These are phyloP conservation scores for Anolis sagrei DNA, from an alignment of 2,113 vertebrate genomes.

Conservation along the genomic window DNA sequence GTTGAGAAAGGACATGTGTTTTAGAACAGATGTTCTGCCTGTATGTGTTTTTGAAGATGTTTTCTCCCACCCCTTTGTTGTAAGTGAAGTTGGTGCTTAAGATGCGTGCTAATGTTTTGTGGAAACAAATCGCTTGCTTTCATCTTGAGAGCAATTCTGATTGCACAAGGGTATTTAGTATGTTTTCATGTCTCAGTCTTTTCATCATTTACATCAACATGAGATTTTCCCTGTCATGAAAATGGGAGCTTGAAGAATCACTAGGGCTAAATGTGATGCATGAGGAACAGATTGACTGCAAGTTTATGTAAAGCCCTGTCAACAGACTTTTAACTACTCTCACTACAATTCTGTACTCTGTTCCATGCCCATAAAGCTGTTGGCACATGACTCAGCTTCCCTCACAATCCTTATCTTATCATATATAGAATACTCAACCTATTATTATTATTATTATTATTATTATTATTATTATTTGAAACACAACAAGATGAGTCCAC, in stretches of 20 bases:
- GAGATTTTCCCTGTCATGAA: neutral
- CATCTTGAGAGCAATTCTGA: slow-evolving; percentile 18
- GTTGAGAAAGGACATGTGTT: slow-evolving; percentile 51
- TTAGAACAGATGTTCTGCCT: slow-evolving; percentile 22
- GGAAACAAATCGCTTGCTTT: slow-evolving; percentile 18
- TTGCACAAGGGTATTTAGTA: slow-evolving; percentile 11
- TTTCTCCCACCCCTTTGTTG: neutral
- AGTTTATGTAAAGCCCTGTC: neutral
- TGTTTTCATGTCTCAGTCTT: slow-evolving; percentile 4
- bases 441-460: too few relatives aligned
- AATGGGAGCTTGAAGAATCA: neutral
- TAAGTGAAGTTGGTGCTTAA: slow-evolving; percentile 8
- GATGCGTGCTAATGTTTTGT: slow-evolving; percentile 4
- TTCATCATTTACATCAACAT: slow-evolving; percentile 18
- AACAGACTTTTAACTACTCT: neutral
- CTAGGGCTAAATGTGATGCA: neutral
- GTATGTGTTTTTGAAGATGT: neutral
- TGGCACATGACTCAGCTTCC: neutral
- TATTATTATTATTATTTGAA: too few relatives aligned
- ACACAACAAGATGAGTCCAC: too few relatives aligned
- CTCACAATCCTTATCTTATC: neutral
- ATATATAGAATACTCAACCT: too few relatives aligned
- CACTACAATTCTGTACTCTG: neutral
- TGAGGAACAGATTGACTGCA: neutral
- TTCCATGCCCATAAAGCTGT: neutral